These are phyloP conservation scores for Epicauta chinensis DNA, from an alignment of 1,140 invertebrate genomes.

Conservation along the genomic window DNA sequence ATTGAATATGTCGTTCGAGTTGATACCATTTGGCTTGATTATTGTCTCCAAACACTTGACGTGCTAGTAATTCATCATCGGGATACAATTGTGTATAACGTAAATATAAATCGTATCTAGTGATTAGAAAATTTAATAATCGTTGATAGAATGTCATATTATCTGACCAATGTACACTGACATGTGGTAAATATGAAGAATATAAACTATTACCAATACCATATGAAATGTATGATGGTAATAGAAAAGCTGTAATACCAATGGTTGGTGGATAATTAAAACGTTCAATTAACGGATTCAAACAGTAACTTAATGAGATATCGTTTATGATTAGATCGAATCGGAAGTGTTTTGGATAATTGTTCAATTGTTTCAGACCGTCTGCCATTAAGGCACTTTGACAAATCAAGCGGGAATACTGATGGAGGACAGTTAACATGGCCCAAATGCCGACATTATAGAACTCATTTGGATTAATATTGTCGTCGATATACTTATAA, in stretches of 20 bases:
- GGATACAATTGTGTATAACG: not conserved
- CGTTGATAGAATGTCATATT: too few species aligned
- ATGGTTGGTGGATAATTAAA: slow-evolving; percentile 5
- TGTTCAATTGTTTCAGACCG: slow-evolving; percentile 9
- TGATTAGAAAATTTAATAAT: too few species aligned
- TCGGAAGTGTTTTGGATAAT: slow-evolving; percentile 23
- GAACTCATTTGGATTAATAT: too few species aligned
- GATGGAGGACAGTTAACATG: too few species aligned
- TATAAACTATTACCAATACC: slow-evolving; percentile 1
- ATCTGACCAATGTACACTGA: slow-evolving; percentile 1
- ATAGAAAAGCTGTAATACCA: slow-evolving; percentile 5
- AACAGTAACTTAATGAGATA: slow-evolving; percentile 25
- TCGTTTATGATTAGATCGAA: slow-evolving; percentile 33
- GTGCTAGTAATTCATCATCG: slow-evolving; percentile 15
- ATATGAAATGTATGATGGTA: slow-evolving; percentile 1
- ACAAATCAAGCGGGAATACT: too few species aligned
- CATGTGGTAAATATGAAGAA: slow-evolving; percentile 1
- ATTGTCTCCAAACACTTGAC: too few species aligned
- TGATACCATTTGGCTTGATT: too few species aligned
- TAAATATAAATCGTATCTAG: too few species aligned
- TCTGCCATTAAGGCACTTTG: not conserved
- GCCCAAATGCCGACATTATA: too few species aligned
- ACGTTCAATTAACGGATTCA: slow-evolving; percentile 8
- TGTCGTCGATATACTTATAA: too few species aligned
- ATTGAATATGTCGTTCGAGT: slow-evolving; percentile 18